phyloP scores from a whole-genome alignment of 1,140 invertebrate genomes.

The Drosophila sp. region DNA sequence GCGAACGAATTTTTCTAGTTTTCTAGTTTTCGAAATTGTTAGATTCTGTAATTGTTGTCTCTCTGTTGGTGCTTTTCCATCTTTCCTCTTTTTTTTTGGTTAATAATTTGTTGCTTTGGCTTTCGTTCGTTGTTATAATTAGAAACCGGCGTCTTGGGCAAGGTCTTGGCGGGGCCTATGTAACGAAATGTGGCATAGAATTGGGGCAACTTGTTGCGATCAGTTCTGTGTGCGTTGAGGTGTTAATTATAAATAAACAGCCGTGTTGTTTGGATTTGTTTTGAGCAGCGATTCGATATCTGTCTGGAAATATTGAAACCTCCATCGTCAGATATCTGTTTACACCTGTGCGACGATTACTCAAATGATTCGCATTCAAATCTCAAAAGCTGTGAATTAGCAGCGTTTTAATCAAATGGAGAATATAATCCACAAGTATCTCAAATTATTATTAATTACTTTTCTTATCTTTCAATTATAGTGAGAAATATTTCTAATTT shows the following conservation, averaged over 20 bases:
- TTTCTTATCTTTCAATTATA: too few species aligned
- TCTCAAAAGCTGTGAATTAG: too few species aligned
- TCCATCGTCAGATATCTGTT: neutral
- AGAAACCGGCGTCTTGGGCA: constrained; percentile 58
- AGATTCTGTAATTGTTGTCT: constrained; percentile 26
- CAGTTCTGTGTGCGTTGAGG: constrained; percentile 33
- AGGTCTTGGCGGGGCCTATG: constrained; percentile 57
- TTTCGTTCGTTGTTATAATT: constrained; percentile 46
- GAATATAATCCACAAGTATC: too few species aligned
- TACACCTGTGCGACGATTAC: too few species aligned
- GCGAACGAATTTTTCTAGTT: constrained; percentile 29
- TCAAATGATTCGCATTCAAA: too few species aligned
- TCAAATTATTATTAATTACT: too few species aligned
- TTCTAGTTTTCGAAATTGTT: constrained; percentile 62
- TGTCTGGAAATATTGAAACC: constrained; percentile 6
- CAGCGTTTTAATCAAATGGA: too few species aligned
- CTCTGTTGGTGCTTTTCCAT: neutral
- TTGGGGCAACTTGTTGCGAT: constrained; percentile 70
- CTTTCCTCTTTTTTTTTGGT: constrained; percentile 55
- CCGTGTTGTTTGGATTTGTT: constrained; percentile 36
- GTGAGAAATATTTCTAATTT: too few species aligned
- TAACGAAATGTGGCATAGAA: constrained; percentile 35
- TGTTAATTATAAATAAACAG: constrained; percentile 71
- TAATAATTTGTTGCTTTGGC: constrained; percentile 45
- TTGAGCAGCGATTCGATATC: constrained; percentile 27